Evolutionary conservation across 2,113 vertebrate genomes (phyloP).

Genomic region (Pelecanus crispus): DNA sequence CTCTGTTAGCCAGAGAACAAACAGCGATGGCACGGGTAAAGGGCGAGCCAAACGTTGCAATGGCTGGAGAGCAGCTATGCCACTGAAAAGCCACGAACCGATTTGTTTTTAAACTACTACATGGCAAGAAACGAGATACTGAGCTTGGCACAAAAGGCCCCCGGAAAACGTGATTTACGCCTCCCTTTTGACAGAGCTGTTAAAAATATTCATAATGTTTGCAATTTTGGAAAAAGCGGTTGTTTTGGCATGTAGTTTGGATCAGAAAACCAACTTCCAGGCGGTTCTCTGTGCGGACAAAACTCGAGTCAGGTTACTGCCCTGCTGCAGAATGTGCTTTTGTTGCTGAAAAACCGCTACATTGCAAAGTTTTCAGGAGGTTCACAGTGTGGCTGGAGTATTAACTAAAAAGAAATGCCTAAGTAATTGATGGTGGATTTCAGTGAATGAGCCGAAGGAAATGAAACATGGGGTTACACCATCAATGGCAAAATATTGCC

Average conservation of each 20-base stretch:
- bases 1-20: neutral
- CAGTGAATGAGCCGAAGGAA: conserved; percentile 44
- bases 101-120: neutral
- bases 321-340: conserved; percentile 25
- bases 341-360: neutral
- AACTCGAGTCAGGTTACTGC: neutral
- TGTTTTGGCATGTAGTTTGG: neutral
- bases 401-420: conserved; percentile 49
- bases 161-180: neutral
- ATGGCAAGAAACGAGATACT: neutral
- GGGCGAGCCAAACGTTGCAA: neutral
- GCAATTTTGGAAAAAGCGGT: neutral
- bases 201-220: conserved; percentile 7
- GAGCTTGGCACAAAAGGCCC: neutral
- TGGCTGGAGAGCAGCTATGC: neutral
- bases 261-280: conserved; percentile 2
- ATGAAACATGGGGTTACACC: conserved; percentile 7
- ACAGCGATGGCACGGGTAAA: neutral
- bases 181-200: neutral
- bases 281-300: neutral
- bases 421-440: conserved; percentile 29
- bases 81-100: neutral
- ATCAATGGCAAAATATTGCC: conserved; percentile 33
- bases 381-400: neutral
- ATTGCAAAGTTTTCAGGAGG: neutral